Percentiles rank a stretch among this genome's conserved stretches.
phyloP scores from a whole-genome alignment of 2,797 vertebrate genomes.

The Oceanodroma leucorhoa region DNA sequence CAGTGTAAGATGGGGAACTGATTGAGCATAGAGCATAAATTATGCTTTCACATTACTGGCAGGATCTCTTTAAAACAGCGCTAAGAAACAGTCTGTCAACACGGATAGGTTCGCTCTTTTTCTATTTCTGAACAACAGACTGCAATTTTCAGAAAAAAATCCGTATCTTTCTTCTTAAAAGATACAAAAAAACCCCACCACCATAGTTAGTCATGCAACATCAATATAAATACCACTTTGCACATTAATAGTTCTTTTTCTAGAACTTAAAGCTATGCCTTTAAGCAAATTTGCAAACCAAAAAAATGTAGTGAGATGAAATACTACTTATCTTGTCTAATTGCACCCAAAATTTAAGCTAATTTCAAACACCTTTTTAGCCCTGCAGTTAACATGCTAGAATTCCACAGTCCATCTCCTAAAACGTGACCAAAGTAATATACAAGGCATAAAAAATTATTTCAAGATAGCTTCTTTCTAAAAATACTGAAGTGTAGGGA shows the following conservation, averaged over 20 bases:
- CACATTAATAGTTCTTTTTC: background rate
- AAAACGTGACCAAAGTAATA: background rate
- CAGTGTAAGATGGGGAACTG: background rate
- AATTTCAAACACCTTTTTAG: background rate
- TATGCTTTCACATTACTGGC: background rate
- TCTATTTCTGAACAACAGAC: background rate
- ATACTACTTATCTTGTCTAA: background rate
- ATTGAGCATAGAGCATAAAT: background rate
- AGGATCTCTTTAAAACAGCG: background rate
- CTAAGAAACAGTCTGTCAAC: background rate
- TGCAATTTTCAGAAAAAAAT: background rate
- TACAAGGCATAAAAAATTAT: background rate
- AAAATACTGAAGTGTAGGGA: conserved; percentile 26
- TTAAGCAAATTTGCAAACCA: background rate
- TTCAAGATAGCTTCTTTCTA: conserved; percentile 27
- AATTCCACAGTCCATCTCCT: background rate
- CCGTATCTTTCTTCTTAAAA: background rate
- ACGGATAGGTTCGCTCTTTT: background rate
- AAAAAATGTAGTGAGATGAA: background rate
- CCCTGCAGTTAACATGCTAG: background rate
- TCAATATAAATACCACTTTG: background rate
- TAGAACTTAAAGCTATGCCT: background rate
- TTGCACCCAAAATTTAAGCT: background rate
- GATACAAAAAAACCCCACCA: background rate
- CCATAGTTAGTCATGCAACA: background rate